A percentile compares a stretch with the other conserved stretches of the same genome.
Conservation (phyloP, 2,888 invertebrate genomes). For the Aproaerema taeniolella region DNA sequence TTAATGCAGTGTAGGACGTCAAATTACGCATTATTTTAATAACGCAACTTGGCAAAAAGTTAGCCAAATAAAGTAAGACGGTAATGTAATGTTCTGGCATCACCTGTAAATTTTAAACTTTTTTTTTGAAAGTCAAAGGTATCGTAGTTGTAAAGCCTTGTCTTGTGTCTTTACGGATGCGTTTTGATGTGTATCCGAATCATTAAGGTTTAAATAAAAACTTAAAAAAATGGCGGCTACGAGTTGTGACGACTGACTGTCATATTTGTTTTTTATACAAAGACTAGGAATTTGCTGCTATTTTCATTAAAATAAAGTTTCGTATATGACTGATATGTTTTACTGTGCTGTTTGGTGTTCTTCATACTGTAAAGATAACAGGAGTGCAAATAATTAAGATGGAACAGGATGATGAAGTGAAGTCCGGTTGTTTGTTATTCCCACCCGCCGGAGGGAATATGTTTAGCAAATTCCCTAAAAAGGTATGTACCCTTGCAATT, state of each 20-base stretch:
- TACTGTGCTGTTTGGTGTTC: slow-evolving; percentile 23
- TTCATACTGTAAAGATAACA: slow-evolving; percentile 19
- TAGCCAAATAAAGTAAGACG: too few relatives aligned
- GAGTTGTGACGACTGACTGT: slow-evolving; percentile 13
- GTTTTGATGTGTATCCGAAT: slow-evolving; percentile 2
- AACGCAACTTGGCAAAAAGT: too few relatives aligned
- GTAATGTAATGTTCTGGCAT: too few relatives aligned
- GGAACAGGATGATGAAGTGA: slow-evolving; percentile 86
- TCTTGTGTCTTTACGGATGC: too few relatives aligned
- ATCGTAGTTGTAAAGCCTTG: too few relatives aligned
- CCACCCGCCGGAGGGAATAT: slow-evolving; percentile 81
- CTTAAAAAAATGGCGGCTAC: slow-evolving; percentile 16
- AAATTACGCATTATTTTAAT: too few relatives aligned
- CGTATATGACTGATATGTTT: slow-evolving; percentile 30
- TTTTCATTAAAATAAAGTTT: too few relatives aligned
- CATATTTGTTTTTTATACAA: slow-evolving; percentile 21
- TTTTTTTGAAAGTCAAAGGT: too few relatives aligned
- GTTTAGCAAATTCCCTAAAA: slow-evolving; percentile 86
- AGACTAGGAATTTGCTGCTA: too few relatives aligned
- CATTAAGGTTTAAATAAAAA: too few relatives aligned
- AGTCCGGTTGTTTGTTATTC: slow-evolving; percentile 86
- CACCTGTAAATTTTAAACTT: too few relatives aligned
- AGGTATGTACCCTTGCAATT: slow-evolving; percentile 63
- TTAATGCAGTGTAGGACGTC: too few relatives aligned
- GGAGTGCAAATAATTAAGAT: slow-evolving; percentile 66